Base-by-base conservation (phyloP, 53 echinoderm and acorn worm species). In the Zoroaster sp. region DNA sequence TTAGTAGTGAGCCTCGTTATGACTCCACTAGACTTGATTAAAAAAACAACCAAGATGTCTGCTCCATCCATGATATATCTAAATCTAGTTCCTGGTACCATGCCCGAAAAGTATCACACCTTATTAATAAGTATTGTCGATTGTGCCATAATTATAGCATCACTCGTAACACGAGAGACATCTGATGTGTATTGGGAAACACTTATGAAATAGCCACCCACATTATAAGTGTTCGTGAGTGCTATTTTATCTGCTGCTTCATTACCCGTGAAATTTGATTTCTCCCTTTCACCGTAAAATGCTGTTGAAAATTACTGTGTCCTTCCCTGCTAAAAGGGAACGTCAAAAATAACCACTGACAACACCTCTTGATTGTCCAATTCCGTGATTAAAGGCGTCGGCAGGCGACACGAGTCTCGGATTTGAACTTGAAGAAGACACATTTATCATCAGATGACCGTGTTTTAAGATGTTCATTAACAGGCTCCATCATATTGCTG, bases 211-310 rank as follows among this genome's bases (percentile, higher is more conserved):
- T 25, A 21, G 63, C 28, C 28, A 25, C 63, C 63, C 11, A 28
- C 17, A 59, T 28, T 59, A 59, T 23, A 46, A 21, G 44, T 54
- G 34, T 34, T 34, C 34, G 55, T 49, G 78, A 53, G 78, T 78
- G 52, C 51, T 78, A 36, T 78, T 78, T 54, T 78, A 78, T 51
- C 78, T 78, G 78, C 78, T 55, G 78, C 15, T 53, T 78, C 35
- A 78, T 78, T 53, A 41, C 31, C 51, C 78, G 41, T 78, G 78
- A 78, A 78, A 78, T 78, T 35, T 36, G 78, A 78, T 78, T 78
- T 78, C 54, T 53, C 49, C 18, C 55, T n/a, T 20, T 36, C 5
- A 35, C 35, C 17, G 55, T 3, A 52, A 54, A 33, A 28, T n/a
- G 54, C 51, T 78, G 35, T 15, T 37, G 54, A 52, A n/a, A 78